Percentiles rank a stretch among this genome's conserved stretches.
Evolutionary conservation across 2,113 vertebrate genomes (phyloP).

Genomic region (Syngnathus floridae): DNA sequence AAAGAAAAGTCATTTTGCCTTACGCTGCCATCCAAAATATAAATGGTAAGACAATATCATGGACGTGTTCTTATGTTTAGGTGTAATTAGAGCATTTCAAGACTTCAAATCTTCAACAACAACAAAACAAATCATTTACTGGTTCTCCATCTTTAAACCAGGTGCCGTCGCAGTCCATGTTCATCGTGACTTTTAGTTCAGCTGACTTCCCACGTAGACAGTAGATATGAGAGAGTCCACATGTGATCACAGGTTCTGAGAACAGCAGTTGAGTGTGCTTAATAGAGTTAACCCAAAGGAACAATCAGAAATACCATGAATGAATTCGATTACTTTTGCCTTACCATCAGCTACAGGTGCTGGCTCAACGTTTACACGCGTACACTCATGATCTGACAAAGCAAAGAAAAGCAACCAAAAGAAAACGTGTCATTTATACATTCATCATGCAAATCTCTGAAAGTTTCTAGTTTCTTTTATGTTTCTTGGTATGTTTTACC

Average conservation of each 20-base stretch:
- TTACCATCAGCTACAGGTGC: neutral
- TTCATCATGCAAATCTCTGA: neutral
- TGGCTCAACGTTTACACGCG: neutral
- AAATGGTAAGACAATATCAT: neutral
- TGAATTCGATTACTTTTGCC: neutral
- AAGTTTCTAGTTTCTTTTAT: neutral
- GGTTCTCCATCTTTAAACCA: constrained; percentile 79
- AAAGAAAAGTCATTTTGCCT: neutral
- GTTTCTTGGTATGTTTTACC: neutral
- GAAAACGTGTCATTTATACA: neutral
- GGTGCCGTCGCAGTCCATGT: constrained; percentile 52
- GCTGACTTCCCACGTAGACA: constrained; percentile 60
- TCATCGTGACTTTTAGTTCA: constrained; percentile 66
- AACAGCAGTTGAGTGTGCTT: constrained; percentile 27
- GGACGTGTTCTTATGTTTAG: too few species aligned
- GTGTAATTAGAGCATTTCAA: too few species aligned
- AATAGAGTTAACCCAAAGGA: neutral
- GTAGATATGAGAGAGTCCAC: constrained; percentile 63
- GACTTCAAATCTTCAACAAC: too few species aligned
- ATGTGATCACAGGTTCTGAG: constrained; percentile 50
- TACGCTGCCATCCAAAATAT: neutral
- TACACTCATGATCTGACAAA: neutral
- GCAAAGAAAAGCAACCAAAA: neutral
- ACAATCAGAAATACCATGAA: neutral
- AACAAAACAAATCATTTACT: constrained; percentile 50